Evolutionary conservation across 1,140 invertebrate genomes (phyloP).

Genomic region (Dreissena polymorpha): DNA sequence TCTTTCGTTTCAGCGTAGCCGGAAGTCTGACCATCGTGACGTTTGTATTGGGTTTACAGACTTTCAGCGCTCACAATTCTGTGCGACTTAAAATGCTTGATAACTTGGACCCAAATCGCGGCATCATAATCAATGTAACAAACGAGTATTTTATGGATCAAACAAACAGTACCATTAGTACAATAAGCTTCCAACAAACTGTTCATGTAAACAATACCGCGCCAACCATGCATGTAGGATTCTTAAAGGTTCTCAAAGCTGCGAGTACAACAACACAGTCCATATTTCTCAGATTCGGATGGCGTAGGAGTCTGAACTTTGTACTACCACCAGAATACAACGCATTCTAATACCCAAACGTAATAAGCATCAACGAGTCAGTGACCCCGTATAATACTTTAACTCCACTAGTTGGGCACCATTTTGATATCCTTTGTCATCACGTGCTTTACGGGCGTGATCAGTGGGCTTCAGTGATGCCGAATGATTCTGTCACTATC

Average conservation of each 20-base stretch:
- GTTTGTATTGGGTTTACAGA: too few relatives aligned
- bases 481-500: conserved; percentile 58
- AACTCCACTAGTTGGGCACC: conserved; percentile 23
- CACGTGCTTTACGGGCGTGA: conserved; percentile 60
- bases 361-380: conserved; percentile 51
- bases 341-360: conserved; percentile 37
- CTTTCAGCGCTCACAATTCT: too few relatives aligned
- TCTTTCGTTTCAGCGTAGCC: too few relatives aligned
- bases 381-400: conserved; percentile 34
- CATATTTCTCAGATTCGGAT: conserved; percentile 51
- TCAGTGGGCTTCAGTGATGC: conserved; percentile 53
- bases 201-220: too few relatives aligned
- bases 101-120: too few relatives aligned
- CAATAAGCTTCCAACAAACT: too few relatives aligned
- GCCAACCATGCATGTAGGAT: conserved; percentile 21
- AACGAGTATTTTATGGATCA: too few relatives aligned
- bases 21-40: too few relatives aligned
- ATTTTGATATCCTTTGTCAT: conserved; percentile 64
- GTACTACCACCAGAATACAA: conserved; percentile 70
- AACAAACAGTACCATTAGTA: too few relatives aligned
- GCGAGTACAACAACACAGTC: conserved; percentile 50
- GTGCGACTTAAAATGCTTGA: too few relatives aligned
- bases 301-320: conserved; percentile 33
- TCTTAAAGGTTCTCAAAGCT: conserved; percentile 56
- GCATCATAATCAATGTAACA: too few relatives aligned